Conservation (phyloP, 1,140 invertebrate species). For the Paraescarpia echinospica region DNA sequence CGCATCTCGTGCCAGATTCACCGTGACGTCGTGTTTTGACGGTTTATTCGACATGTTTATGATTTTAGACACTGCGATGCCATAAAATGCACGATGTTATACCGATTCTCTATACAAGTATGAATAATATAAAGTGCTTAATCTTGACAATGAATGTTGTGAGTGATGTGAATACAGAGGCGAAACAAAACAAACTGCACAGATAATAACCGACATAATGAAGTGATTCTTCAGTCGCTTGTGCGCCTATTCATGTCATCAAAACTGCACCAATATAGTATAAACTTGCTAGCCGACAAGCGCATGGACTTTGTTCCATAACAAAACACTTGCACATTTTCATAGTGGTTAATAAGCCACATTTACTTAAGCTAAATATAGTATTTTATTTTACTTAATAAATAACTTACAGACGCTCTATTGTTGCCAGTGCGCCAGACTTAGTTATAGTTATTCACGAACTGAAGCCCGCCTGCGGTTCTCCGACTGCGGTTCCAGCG, state of each 20-base stretch:
- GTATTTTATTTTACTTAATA: neutral
- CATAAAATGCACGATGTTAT: too few relatives aligned
- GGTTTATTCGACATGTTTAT: too few relatives aligned
- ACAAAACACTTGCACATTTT: neutral
- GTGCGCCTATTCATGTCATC: neutral
- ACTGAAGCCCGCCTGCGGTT: neutral
- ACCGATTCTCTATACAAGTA: too few relatives aligned
- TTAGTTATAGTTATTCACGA: neutral
- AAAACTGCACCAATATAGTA: neutral
- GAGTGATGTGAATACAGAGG: too few relatives aligned
- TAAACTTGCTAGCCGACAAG: neutral
- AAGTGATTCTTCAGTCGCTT: neutral
- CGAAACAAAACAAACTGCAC: too few relatives aligned
- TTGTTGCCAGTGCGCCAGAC: neutral
- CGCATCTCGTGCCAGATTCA: neutral
- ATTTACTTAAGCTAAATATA: constrained; percentile 1
- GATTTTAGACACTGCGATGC: too few relatives aligned
- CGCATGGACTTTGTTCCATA: neutral
- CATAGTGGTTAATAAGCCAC: neutral
- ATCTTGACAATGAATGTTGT: too few relatives aligned
- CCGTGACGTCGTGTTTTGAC: neutral
- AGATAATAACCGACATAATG: neutral
- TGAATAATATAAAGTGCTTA: too few relatives aligned
- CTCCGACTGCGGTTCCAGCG: neutral
- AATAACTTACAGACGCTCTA: neutral